These are phyloP conservation scores for Polypedilum vanderplanki DNA, from an alignment of 1,140 invertebrate genomes.

Conservation along the genomic window DNA sequence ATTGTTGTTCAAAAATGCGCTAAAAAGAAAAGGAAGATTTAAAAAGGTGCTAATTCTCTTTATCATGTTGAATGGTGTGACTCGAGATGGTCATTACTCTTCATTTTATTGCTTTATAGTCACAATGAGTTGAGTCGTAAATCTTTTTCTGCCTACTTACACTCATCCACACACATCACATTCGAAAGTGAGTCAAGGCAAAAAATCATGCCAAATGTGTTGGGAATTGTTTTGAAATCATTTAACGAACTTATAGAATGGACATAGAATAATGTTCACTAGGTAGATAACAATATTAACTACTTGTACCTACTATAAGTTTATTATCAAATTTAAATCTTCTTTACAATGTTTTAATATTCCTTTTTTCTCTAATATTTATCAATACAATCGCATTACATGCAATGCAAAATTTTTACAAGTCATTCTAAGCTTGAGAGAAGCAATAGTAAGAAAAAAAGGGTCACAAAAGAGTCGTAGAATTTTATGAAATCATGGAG, in stretches of 20 bases:
- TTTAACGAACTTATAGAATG: background rate
- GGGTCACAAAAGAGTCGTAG: too few species aligned
- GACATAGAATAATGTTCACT: background rate
- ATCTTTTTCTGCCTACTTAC: background rate
- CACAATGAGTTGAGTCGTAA: conserved; percentile 10
- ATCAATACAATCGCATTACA: too few species aligned
- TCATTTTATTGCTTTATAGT: conserved; percentile 28
- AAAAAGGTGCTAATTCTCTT: background rate
- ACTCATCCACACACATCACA: background rate
- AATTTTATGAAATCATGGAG: too few species aligned
- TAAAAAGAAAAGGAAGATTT: too few species aligned
- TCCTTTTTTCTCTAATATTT: too few species aligned
- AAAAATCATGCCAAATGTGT: background rate
- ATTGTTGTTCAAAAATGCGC: too few species aligned
- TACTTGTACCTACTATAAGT: background rate
- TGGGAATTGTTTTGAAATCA: background rate
- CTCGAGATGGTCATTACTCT: conserved; percentile 26
- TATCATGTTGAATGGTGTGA: conserved; percentile 18
- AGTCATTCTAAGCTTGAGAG: too few species aligned
- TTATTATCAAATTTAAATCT: background rate
- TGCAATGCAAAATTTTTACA: too few species aligned
- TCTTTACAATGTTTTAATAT: too few species aligned
- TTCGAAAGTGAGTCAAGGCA: background rate
- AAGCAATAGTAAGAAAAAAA: too few species aligned
- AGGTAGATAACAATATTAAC: background rate